A percentile compares a stretch with the other conserved stretches of the same genome.
These are phyloP conservation scores for Craterocephalus amniculus DNA, from an alignment of 2,797 vertebrate species.

Conservation along the genomic window DNA sequence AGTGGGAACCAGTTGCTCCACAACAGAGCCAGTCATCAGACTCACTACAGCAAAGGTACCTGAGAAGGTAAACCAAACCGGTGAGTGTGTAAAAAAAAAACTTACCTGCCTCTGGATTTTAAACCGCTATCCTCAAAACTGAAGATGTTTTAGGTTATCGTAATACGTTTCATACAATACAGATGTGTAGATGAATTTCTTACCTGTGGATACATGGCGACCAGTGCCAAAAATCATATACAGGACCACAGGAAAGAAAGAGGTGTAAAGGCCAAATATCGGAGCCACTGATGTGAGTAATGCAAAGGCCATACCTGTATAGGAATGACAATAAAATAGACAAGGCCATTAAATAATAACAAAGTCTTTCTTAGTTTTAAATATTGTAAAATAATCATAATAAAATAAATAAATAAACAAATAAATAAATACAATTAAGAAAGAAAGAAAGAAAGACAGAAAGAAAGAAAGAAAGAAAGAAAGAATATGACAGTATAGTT, in stretches of 20 bases:
- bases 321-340: constrained; percentile 4
- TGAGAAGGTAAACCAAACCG: constrained; percentile 57
- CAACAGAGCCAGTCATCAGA: constrained; percentile 92
- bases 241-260: constrained; percentile 91
- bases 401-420: no score
- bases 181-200: constrained; percentile 24
- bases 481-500: no score
- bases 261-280: constrained; percentile 93
- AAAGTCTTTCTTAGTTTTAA: neutral
- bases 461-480: no score
- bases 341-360: neutral
- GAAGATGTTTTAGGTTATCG: neutral
- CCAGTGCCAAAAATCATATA: constrained; percentile 93
- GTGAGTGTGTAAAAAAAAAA: neutral
- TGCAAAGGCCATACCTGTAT: constrained; percentile 92
- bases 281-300: constrained; percentile 92
- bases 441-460: no score
- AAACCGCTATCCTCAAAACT: neutral
- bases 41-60: constrained; percentile 94
- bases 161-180: accelerated
- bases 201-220: constrained; percentile 92
- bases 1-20: constrained; percentile 88
- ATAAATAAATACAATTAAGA: no score
- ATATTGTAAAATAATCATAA: neutral
- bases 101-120: neutral